phyloP scores from a whole-genome alignment of 2,113 vertebrate species.

The Ailuropoda melanoleuca region DNA sequence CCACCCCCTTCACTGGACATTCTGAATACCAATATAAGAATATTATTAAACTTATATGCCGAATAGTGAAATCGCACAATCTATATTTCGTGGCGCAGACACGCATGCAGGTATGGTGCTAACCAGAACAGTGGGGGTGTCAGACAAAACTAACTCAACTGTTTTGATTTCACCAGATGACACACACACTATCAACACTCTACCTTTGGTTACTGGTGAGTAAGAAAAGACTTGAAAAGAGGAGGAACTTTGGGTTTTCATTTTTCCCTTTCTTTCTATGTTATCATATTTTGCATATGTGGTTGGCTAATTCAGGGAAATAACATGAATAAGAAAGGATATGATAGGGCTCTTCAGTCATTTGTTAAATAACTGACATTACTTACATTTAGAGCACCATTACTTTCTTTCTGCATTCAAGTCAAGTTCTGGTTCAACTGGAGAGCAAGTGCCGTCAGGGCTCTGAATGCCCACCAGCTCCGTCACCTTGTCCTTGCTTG shows the following conservation, averaged over 20 bases:
- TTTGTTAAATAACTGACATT: not conserved
- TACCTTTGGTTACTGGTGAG: not conserved
- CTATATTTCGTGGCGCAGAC: not conserved
- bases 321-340: not conserved
- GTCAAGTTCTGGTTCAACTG: not conserved
- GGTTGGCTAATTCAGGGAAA: not conserved
- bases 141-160: not conserved
- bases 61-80: not conserved
- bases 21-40: conserved; percentile 4
- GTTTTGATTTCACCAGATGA: not conserved
- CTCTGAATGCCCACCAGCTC: not conserved
- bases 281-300: not conserved
- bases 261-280: not conserved
- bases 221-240: not conserved
- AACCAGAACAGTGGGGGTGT: not conserved
- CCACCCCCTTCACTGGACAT: not conserved
- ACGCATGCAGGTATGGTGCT: not conserved
- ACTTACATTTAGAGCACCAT: not conserved
- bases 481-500: not conserved
- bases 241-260: not conserved
- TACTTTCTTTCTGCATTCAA: not conserved
- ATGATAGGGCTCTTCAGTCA: not conserved
- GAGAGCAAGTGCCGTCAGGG: not conserved
- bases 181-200: not conserved
- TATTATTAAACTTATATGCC: not conserved